Conservation (phyloP, 2,113 vertebrate genomes). For the Sylvietta virens region DNA sequence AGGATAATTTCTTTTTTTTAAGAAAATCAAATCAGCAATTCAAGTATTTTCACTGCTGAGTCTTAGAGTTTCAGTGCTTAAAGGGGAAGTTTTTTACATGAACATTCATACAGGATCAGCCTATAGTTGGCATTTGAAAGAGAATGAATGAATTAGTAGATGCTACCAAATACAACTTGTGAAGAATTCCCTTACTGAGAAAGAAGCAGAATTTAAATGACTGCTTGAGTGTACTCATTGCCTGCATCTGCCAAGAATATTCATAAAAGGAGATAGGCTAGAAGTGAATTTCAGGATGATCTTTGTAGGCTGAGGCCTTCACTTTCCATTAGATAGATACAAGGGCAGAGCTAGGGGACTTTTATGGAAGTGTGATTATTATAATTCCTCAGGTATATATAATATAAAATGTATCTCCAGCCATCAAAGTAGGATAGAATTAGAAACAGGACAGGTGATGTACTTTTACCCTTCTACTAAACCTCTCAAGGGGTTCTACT, state of each 20-base stretch:
- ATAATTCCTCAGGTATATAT: not conserved
- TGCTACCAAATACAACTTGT: conserved; percentile 10
- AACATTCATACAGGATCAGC: not conserved
- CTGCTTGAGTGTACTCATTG: conserved; percentile 1
- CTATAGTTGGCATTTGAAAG: not conserved
- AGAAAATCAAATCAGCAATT: not conserved
- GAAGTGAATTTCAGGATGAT: not conserved
- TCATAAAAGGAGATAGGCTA: not conserved
- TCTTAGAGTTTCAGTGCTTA: not conserved
- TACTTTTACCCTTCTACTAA: not conserved
- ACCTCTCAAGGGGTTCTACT: not conserved
- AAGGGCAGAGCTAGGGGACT: not conserved
- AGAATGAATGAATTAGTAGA: conserved; percentile 7
- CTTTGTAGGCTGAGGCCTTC: not conserved
- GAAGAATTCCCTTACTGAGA: not conserved
- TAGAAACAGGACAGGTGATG: not conserved
- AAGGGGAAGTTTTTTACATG: not conserved
- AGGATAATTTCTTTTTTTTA: not conserved
- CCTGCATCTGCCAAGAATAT: not conserved
- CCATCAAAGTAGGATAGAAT: not conserved
- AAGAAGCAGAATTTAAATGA: conserved; percentile 22
- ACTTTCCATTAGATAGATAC: not conserved
- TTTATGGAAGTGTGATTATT: not conserved
- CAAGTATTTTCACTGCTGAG: not conserved
- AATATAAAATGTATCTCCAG: not conserved